A percentile compares a stretch with the other conserved stretches of the same genome.
phyloP scores from a whole-genome alignment of 2,113 vertebrate genomes.

The Glaucidium brasilianum region DNA sequence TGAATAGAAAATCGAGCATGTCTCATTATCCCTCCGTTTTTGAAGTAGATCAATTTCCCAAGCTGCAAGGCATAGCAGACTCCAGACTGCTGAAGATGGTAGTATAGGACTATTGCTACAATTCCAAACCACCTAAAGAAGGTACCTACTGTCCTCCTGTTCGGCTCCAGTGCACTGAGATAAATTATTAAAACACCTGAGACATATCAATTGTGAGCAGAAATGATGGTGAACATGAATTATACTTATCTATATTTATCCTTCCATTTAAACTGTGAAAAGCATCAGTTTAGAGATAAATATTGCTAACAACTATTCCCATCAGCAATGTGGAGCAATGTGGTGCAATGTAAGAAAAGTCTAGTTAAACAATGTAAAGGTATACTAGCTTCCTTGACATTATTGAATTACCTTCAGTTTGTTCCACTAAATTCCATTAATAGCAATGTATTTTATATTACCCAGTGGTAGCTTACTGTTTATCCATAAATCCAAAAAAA shows the following conservation, averaged over 20 bases:
- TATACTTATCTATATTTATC: neutral
- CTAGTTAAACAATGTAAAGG: neutral
- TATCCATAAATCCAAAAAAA: neutral
- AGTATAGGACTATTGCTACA: neutral
- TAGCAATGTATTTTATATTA: neutral
- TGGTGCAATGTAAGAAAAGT: neutral
- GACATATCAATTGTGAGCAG: accelerated
- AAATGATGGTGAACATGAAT: neutral
- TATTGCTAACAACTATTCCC: neutral
- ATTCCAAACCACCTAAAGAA: neutral
- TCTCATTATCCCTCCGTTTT: neutral
- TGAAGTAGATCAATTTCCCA: neutral
- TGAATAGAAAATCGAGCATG: neutral
- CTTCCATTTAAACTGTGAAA: neutral
- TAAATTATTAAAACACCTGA: neutral
- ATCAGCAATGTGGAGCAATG: too few relatives aligned
- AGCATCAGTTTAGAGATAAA: neutral
- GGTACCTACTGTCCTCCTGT: neutral
- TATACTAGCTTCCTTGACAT: neutral
- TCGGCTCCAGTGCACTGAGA: neutral
- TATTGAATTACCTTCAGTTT: neutral
- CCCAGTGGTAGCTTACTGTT: neutral
- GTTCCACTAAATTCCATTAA: neutral
- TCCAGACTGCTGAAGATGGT: neutral
- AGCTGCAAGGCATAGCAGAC: neutral